Evolutionary conservation across 35 echinoderm and acorn worm genomes (phyloP).

Genomic region (Hemicentrotus pulcherrimus): DNA sequence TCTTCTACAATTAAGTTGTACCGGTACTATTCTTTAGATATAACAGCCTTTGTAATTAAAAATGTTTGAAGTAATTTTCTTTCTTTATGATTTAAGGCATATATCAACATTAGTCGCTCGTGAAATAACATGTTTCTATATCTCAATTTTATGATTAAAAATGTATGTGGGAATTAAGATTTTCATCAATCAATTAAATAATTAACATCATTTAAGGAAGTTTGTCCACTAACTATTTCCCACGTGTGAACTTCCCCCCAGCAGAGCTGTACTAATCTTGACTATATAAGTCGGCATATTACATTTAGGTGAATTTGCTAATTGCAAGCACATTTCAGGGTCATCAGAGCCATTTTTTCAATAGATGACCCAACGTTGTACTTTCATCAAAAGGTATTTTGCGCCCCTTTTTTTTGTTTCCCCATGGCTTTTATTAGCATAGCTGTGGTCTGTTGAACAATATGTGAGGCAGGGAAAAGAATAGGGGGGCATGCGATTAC

Average conservation of each 20-base stretch:
- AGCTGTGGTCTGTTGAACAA: not conserved
- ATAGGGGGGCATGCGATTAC: not conserved
- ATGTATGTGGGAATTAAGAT: not conserved
- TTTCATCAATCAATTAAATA: not conserved
- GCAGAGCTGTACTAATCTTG: not conserved
- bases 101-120: not conserved
- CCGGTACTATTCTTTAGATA: no score
- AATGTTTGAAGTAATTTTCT: not conserved
- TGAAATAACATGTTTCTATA: not conserved
- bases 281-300: not conserved
- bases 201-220: not conserved
- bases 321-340: conserved; percentile 29
- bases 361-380: not conserved
- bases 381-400: not conserved
- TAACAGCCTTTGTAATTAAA: not conserved
- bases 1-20: no score
- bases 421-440: not conserved
- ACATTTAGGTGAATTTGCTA: conserved; percentile 36
- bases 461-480: not conserved
- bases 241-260: not conserved
- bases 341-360: not conserved
- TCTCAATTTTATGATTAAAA: not conserved
- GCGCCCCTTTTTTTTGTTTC: not conserved
- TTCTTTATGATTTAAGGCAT: not conserved
- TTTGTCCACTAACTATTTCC: not conserved